phyloP scores from a whole-genome alignment of 2,797 vertebrate species.

The Acanthurus lineatus region DNA sequence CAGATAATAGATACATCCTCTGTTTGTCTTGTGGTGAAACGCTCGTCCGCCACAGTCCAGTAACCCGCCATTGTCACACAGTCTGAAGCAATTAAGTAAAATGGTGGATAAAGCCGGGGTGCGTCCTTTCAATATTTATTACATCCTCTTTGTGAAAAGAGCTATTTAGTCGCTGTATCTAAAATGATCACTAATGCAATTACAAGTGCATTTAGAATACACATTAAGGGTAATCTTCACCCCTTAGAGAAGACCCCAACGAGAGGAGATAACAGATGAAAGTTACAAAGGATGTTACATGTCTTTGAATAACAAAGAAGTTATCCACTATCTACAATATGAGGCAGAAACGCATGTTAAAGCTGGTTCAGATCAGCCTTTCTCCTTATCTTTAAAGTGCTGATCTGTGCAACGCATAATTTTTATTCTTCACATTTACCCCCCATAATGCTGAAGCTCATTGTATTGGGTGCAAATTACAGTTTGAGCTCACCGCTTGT shows the following conservation, averaged over 20 bases:
- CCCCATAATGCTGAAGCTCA: not conserved
- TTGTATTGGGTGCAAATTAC: not conserved
- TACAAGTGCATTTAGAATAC: slow-evolving; percentile 85
- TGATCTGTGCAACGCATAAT: slow-evolving; percentile 11
- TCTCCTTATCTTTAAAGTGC: slow-evolving; percentile 30
- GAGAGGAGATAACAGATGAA: slow-evolving; percentile 68
- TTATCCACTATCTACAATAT: slow-evolving; percentile 29
- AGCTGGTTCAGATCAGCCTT: slow-evolving; percentile 14
- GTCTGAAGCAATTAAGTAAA: slow-evolving; percentile 98
- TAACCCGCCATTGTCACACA: slow-evolving; percentile 92
- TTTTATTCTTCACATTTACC: slow-evolving; percentile 10
- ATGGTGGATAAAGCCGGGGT: slow-evolving; percentile 87
- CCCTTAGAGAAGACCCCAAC: slow-evolving; percentile 66
- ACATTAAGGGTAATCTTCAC: slow-evolving; percentile 78
- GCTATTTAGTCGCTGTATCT: slow-evolving; percentile 85
- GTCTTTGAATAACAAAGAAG: slow-evolving; percentile 63
- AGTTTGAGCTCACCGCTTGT: not conserved
- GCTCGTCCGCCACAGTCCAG: slow-evolving; percentile 93
- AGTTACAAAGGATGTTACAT: slow-evolving; percentile 58
- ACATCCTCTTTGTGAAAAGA: slow-evolving; percentile 82
- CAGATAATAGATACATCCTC: slow-evolving; percentile 98
- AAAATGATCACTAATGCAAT: slow-evolving; percentile 85
- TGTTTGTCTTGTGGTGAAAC: slow-evolving; percentile 84
- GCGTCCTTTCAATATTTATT: slow-evolving; percentile 90
- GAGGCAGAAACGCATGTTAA: slow-evolving; percentile 29